Evolutionary conservation across 2,888 invertebrate genomes (phyloP).

Genomic region (Torymus texanus): DNA sequence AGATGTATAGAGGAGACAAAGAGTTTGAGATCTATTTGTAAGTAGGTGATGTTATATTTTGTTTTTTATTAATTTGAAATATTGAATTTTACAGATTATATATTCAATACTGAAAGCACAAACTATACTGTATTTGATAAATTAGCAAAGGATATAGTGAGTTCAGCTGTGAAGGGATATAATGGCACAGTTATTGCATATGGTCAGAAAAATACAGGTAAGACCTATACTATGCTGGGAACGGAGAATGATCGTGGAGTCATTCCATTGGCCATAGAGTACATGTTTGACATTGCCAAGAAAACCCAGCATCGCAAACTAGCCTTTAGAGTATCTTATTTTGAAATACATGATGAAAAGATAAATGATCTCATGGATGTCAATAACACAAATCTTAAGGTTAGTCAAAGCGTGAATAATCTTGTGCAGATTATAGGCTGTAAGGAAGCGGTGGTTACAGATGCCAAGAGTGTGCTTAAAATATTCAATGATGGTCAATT

Average conservation of each 20-base stretch:
- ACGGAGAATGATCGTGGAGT: constrained; percentile 82
- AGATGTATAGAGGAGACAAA: too few relatives aligned
- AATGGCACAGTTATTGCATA: constrained; percentile 94
- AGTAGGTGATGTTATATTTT: constrained; percentile 34
- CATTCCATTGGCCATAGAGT: constrained; percentile 82
- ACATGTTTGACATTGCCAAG: constrained; percentile 83
- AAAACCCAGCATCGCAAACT: constrained; percentile 82
- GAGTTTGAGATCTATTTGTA: too few relatives aligned
- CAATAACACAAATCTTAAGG: constrained; percentile 79
- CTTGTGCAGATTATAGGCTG: constrained; percentile 80
- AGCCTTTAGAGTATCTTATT: constrained; percentile 87
- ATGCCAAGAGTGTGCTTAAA: constrained; percentile 79
- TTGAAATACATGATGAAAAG: constrained; percentile 93
- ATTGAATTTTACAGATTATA: constrained; percentile 79
- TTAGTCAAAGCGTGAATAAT: constrained; percentile 81
- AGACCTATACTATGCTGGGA: constrained; percentile 91
- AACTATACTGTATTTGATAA: constrained; percentile 81
- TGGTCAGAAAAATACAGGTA: constrained; percentile 93
- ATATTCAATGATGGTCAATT: constrained; percentile 81
- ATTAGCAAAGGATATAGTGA: constrained; percentile 83
- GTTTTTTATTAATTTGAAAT: background rate
- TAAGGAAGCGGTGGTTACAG: constrained; percentile 80
- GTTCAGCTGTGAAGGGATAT: constrained; percentile 83
- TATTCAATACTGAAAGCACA: constrained; percentile 80
- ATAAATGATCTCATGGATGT: constrained; percentile 85